Conservation (phyloP, 2,888 invertebrate genomes). For the Escarpia spicata region DNA sequence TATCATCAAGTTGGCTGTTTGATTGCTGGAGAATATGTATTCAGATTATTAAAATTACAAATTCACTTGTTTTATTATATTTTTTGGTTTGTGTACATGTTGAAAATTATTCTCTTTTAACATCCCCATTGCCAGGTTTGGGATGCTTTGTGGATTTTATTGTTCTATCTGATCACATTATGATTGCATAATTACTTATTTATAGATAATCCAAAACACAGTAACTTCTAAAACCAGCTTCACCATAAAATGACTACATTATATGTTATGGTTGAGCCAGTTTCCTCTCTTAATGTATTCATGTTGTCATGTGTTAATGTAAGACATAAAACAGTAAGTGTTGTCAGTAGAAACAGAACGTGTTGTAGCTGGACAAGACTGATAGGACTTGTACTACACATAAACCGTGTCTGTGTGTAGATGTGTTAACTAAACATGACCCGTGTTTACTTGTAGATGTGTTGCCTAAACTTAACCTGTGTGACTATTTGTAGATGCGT, state of each 20-base stretch:
- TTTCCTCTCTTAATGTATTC: not conserved
- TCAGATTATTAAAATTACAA: conserved; percentile 63
- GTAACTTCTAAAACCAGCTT: not conserved
- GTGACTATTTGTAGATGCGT: conserved; percentile 73
- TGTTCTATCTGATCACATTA: not conserved
- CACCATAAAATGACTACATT: too few species aligned
- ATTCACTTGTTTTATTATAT: too few species aligned
- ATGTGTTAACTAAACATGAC: conserved; percentile 84
- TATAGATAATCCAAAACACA: not conserved
- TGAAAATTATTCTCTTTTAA: too few species aligned
- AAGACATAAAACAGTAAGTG: not conserved
- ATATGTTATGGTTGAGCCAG: not conserved
- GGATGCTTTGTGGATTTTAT: not conserved
- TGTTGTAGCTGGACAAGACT: not conserved
- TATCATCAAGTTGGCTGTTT: not conserved
- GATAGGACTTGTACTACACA: not conserved
- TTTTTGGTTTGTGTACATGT: too few species aligned
- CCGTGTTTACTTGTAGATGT: not conserved
- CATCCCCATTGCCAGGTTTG: not conserved
- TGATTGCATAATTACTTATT: conserved; percentile 17
- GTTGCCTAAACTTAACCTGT: too few species aligned
- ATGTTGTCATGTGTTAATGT: not conserved
- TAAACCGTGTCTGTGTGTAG: conserved; percentile 64
- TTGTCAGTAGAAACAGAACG: not conserved
- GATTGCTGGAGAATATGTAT: not conserved